Base-by-base conservation (phyloP, 2,888 invertebrate species). In the Cremastinae sp. region DNA sequence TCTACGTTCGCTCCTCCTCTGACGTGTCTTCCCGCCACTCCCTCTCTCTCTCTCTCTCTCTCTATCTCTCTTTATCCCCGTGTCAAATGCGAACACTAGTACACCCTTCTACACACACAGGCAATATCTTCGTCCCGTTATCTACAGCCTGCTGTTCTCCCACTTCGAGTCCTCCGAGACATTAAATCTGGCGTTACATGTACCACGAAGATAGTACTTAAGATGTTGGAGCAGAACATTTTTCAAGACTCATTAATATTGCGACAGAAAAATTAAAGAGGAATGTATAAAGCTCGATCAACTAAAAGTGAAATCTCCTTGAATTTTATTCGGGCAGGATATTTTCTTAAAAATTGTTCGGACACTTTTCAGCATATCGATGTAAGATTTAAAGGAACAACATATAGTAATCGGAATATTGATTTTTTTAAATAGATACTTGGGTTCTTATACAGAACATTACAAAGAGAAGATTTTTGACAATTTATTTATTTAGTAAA, bases 1-100 rank as follows among this genome's bases (percentile, higher is more conserved):
- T 70, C 62, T 53, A 58, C 77, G 65, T 72, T 77, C 74, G 58
- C 69, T 53, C 59, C 78, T 59, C 76, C 65, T 28, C 49, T 45
- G n/a, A 47, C 56, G 53, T 53, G 34, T 58, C 49, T 49, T 49
- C 47, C 56, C 38, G 38, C 41, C 58, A 51, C 47, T 64, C 18
- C 62, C 36, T 14, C 5, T 41, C 7, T 41, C 53, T 56, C 16
- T 56, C 34, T 14, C n/a, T n/a, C 47, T 64, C 18, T 71, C 36
- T 14, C 5, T 41, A 2, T 41, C 53, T 56, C 16, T 56, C 34
- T 14, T n/a, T n/a, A n/a, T n/a, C n/a, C n/a, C n/a, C n/a, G n/a
- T n/a, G n/a, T n/a, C n/a, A n/a, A n/a, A n/a, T n/a, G 36, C 36
- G 9, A 36, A n/a, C 16, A 36, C 12, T 20, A 2, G 1, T 22